These are phyloP conservation scores for Chromis chromis DNA, from an alignment of 2,797 vertebrate genomes.

Conservation along the genomic window DNA sequence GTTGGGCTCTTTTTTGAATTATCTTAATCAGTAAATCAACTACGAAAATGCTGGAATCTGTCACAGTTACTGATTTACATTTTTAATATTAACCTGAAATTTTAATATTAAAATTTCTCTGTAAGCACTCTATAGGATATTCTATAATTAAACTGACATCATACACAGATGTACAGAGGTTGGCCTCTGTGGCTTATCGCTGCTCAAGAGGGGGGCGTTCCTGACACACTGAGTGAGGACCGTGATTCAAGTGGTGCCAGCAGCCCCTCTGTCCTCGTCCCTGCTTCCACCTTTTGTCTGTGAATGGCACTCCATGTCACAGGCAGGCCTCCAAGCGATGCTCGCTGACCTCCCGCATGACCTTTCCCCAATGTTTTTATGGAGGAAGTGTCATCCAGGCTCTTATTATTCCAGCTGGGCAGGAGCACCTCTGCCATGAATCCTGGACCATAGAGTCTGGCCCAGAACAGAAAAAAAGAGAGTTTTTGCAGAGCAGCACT, in stretches of 20 bases:
- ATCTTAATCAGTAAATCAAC: too few species aligned
- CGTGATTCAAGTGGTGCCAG: slow-evolving; percentile 71
- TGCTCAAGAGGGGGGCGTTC: slow-evolving; percentile 18
- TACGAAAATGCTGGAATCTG: too few species aligned
- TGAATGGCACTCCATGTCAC: slow-evolving; percentile 56
- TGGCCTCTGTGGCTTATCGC: slow-evolving; percentile 32
- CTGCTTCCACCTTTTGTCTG: slow-evolving; percentile 74
- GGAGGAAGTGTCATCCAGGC: slow-evolving; percentile 75
- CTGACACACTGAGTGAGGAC: slow-evolving; percentile 46
- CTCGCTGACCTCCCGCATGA: slow-evolving; percentile 23
- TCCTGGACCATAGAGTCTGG: slow-evolving; percentile 33
- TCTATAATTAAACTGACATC: slow-evolving; percentile 13
- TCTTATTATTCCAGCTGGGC: slow-evolving; percentile 81
- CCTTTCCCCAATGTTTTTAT: slow-evolving; percentile 54
- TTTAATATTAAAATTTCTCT: background rate
- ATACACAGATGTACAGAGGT: background rate
- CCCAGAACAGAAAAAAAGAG: slow-evolving; percentile 42
- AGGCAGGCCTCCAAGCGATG: slow-evolving; percentile 34
- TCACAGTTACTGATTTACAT: too few species aligned
- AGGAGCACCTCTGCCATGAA: slow-evolving; percentile 54
- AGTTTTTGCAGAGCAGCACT: slow-evolving; percentile 28
- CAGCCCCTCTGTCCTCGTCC: slow-evolving; percentile 56
- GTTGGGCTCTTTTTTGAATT: too few species aligned
- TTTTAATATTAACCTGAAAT: too few species aligned
- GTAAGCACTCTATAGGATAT: too few species aligned